Percentiles rank a stretch among this genome's conserved stretches.
Evolutionary conservation across 2,888 invertebrate genomes (phyloP).

Genomic region (Hymenopus coronatus): DNA sequence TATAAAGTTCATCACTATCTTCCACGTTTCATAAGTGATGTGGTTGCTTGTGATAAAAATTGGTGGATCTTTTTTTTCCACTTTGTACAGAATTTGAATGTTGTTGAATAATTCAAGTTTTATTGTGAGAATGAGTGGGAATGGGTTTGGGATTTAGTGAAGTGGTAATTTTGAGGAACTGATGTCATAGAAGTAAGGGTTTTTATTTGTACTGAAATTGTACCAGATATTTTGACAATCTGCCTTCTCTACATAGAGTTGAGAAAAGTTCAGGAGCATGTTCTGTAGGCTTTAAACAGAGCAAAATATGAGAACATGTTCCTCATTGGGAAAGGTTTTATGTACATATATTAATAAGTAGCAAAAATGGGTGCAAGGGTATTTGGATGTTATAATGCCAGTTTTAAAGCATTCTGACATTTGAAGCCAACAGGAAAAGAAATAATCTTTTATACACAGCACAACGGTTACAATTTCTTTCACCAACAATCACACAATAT

Average conservation of each 20-base stretch:
- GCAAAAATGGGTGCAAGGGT: background rate
- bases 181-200: background rate
- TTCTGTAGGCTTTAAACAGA: background rate
- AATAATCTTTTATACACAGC: background rate
- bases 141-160: background rate
- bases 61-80: background rate
- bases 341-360: background rate
- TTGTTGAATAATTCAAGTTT: background rate
- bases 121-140: background rate
- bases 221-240: constrained; percentile 16
- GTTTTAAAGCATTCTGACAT: background rate
- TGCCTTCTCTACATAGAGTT: background rate
- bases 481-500: background rate
- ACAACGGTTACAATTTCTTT: background rate
- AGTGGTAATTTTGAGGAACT: background rate
- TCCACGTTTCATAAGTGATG: background rate
- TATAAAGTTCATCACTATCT: background rate
- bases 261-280: background rate
- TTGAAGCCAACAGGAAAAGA: background rate
- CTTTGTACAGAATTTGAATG: background rate
- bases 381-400: background rate
- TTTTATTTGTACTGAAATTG: constrained; percentile 2
- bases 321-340: background rate
- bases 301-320: background rate
- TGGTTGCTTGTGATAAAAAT: background rate